These are phyloP conservation scores for Coelopa pilipes DNA, from an alignment of 2,888 invertebrate genomes.

Conservation along the genomic window DNA sequence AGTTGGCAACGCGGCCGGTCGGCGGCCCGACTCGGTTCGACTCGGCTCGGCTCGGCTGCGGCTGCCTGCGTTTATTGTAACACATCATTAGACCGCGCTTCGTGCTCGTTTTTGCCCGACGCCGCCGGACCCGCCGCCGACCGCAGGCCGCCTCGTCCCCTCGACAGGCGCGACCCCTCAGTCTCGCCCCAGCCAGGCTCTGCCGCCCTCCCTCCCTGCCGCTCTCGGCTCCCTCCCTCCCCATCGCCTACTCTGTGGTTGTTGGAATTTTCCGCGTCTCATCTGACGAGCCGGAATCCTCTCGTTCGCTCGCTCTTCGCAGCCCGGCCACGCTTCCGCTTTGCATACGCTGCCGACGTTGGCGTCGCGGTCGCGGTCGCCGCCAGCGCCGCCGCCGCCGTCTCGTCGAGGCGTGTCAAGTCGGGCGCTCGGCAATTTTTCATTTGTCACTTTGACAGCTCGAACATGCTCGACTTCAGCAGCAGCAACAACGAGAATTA, in stretches of 20 bases:
- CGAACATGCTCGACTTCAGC: slow-evolving; percentile 6
- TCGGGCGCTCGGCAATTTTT: slow-evolving; percentile 32
- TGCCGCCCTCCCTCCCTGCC: background rate
- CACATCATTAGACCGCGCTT: slow-evolving; percentile 63
- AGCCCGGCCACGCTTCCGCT: slow-evolving; percentile 19
- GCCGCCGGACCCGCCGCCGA: background rate
- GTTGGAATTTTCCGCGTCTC: background rate
- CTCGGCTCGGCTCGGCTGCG: too few relatives aligned
- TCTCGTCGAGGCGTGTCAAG: slow-evolving; percentile 14
- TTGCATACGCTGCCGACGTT: background rate
- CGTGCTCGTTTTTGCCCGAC: slow-evolving; percentile 59
- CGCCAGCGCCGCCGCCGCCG: background rate
- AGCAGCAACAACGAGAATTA: slow-evolving; percentile 20
- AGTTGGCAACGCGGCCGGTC: slow-evolving; percentile 41
- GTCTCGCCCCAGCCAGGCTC: background rate
- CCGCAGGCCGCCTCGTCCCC: background rate
- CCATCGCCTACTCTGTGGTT: background rate
- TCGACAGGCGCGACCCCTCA: background rate
- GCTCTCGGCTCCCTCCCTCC: too few relatives aligned
- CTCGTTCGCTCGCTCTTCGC: background rate
- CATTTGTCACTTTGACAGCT: slow-evolving; percentile 40
- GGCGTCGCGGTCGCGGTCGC: background rate
- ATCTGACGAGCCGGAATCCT: too few relatives aligned
- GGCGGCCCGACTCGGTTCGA: too few relatives aligned
- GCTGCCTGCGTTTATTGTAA: slow-evolving; percentile 50